Evolutionary conservation across 30 jellyfish, hydroid and myxozoan genomes (phyloP).

Genomic region (Aurelia aurita complex sp. Pacific): DNA sequence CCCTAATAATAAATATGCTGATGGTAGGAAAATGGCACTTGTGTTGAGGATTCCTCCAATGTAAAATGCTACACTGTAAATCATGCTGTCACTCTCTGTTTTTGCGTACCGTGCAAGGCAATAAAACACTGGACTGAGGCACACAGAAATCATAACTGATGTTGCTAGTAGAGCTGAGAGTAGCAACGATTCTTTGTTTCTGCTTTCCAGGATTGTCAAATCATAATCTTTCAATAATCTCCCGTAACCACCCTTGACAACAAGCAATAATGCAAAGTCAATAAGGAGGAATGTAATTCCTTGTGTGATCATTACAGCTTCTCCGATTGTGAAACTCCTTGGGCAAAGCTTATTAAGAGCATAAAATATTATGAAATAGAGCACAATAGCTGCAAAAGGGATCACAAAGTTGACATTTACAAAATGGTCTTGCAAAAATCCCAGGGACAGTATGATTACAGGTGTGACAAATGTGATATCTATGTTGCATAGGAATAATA

Average conservation of each 20-base stretch:
- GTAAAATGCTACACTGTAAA: constrained; percentile 54
- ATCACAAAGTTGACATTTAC: constrained; percentile 24
- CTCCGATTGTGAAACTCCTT: constrained; percentile 75
- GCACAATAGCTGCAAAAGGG: constrained; percentile 21
- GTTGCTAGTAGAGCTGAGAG: constrained; percentile 41
- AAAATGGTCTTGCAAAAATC: constrained; percentile 58
- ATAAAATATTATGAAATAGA: constrained; percentile 16
- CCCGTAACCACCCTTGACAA: constrained; percentile 17
- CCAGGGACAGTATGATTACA: constrained; percentile 39
- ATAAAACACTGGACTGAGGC: constrained; percentile 64
- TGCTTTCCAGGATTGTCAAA: not conserved
- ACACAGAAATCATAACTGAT: constrained; percentile 17
- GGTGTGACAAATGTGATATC: constrained; percentile 46
- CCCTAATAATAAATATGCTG: constrained; percentile 27
- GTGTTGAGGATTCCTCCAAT: constrained; percentile 67
- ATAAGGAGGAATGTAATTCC: constrained; percentile 33
- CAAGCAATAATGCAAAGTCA: constrained; percentile 21
- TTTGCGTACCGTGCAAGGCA: constrained; percentile 45
- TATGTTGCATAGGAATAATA: constrained; percentile 24
- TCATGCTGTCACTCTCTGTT: constrained; percentile 32
- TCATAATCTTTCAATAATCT: not conserved
- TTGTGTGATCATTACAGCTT: constrained; percentile 46
- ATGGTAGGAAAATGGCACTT: constrained; percentile 50
- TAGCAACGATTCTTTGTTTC: constrained; percentile 8
- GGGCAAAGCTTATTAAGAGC: constrained; percentile 35